phyloP scores from a whole-genome alignment of 1,140 invertebrate species.

The Lasioglossum albipes region DNA sequence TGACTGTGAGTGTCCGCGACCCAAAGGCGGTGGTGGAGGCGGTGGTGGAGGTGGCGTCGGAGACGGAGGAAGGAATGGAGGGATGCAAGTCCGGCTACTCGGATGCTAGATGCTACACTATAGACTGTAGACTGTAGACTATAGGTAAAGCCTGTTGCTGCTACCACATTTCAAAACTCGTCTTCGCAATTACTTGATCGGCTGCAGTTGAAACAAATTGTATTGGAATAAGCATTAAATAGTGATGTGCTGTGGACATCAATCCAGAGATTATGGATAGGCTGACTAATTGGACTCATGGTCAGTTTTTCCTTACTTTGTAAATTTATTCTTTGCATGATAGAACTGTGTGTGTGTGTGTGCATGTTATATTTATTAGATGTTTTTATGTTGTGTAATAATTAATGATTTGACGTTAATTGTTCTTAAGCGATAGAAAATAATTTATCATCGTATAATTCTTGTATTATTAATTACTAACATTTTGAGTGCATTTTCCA shows the following conservation, averaged over 20 bases:
- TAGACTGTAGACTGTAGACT: conserved; percentile 28
- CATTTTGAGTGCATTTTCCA: not conserved
- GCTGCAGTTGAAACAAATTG: conserved; percentile 40
- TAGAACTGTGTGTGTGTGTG: not conserved
- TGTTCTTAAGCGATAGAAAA: too few relatives aligned
- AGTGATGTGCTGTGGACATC: conserved; percentile 75
- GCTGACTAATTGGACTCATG: conserved; percentile 70
- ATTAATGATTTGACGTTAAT: not conserved
- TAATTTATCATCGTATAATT: too few relatives aligned
- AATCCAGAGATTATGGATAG: conserved; percentile 76
- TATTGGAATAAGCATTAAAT: conserved; percentile 45
- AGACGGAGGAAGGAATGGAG: conserved; percentile 66
- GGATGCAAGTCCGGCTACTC: conserved; percentile 67
- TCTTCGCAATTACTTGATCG: conserved; percentile 29
- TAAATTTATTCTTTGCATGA: conserved; percentile 11
- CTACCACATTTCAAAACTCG: conserved; percentile 52
- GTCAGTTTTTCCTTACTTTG: conserved; percentile 64
- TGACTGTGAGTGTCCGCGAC: conserved; percentile 16
- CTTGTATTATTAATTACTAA: not conserved
- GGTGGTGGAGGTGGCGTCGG: too few relatives aligned
- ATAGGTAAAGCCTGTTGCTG: conserved; percentile 79
- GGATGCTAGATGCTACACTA: too few relatives aligned
- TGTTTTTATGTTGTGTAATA: not conserved
- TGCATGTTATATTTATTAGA: too few relatives aligned
- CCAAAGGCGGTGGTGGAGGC: not conserved